Evolutionary conservation across 1,140 invertebrate species (phyloP).

Genomic region (Acromyrmex charruanus): DNA sequence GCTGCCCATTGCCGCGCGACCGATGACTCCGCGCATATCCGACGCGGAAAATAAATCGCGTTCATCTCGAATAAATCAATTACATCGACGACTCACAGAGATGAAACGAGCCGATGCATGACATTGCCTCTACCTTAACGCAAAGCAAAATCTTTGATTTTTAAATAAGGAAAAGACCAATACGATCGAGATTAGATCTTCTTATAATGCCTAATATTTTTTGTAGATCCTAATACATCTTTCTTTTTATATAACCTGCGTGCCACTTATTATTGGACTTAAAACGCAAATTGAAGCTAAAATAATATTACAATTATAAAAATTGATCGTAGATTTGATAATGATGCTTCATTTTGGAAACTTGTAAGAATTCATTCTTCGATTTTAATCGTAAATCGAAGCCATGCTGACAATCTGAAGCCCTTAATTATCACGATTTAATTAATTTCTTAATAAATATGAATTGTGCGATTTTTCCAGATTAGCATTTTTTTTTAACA

Average conservation of each 20-base stretch:
- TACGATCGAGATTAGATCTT: too few species aligned
- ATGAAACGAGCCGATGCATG: slow-evolving; percentile 31
- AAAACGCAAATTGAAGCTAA: too few species aligned
- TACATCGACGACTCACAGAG: slow-evolving; percentile 50
- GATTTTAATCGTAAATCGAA: not conserved
- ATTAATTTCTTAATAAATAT: not conserved
- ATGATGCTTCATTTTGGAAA: too few species aligned
- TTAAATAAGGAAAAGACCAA: too few species aligned
- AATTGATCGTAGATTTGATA: too few species aligned
- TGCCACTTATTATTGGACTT: too few species aligned
- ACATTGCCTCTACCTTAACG: not conserved
- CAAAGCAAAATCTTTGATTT: not conserved
- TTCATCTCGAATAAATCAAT: slow-evolving; percentile 58
- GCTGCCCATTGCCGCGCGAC: slow-evolving; percentile 51
- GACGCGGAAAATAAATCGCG: slow-evolving; percentile 57
- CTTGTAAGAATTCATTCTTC: not conserved
- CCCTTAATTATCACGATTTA: not conserved
- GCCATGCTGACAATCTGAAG: not conserved
- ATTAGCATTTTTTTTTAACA: not conserved
- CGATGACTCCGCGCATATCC: slow-evolving; percentile 39
- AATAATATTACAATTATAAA: too few species aligned
- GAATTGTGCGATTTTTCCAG: not conserved
- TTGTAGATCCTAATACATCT: too few species aligned
- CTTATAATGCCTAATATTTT: too few species aligned
- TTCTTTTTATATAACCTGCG: too few species aligned